Evolutionary conservation across 2,888 invertebrate species (phyloP), one percentile per base, ranked within the genome.

Genomic region (Agrochola macilenta): DNA sequence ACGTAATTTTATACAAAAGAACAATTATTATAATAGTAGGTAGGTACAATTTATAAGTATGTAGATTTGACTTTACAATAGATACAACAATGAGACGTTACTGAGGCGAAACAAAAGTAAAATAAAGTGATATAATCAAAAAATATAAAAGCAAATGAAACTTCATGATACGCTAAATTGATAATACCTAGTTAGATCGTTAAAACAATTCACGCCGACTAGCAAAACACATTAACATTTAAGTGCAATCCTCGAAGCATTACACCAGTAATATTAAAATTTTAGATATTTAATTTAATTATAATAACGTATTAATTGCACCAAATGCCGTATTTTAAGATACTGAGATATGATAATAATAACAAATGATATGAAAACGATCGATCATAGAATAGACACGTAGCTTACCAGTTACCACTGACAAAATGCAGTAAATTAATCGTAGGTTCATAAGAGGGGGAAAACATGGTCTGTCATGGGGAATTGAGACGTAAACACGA

Each of bases 401-500:
- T 83, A 83, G 75, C 81, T 79, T 74, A 58, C 17, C 30, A 43
- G 23, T 76, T 54, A 69, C 78, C 78, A 87, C 79, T 70, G 39
- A 76, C 39, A 70, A 74, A 46, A 70, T 57, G 70, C 30, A 64
- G 72, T 80, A 74, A 78, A 81, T 82, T 81, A 89, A 80, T 88
- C 78, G 78, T 83, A 88, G 86, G 87, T 86, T 88, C 88, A 89
- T 87, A 88, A 72, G 58, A 81, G 76, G 73, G 77, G 78, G 79
- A 87, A 89, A 86, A 83, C 91, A 93, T 90, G 83, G 90, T 89
- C 87, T 95, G 96, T 96, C 96, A 95, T 96, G 95, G 95, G 91
- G 87, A 90, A 91, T 92, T 89, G 92, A 93, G 89, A 93, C 90
- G 85, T 89, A 88, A 89, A 90, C 89, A 91, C 89, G 87, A 91